Evolutionary conservation across 2,797 vertebrate species (phyloP), one percentile per base, ranked within the genome.

Genomic region (Adelosebastes latens): DNA sequence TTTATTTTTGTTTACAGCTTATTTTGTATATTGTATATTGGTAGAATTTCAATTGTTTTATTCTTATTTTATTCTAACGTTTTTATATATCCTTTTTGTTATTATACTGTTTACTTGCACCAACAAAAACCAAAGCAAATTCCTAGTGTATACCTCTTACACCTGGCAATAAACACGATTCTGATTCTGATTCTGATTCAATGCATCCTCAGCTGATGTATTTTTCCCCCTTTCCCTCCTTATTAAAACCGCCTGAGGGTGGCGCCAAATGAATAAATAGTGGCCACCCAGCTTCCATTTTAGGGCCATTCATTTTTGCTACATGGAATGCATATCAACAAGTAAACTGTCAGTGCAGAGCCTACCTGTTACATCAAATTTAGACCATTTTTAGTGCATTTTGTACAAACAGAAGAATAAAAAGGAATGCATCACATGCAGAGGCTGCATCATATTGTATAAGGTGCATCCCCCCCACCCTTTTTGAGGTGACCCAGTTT

Each of bases 221-320:
- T 39, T 20, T 72, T 52, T 24, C 32, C 68, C 75, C 65, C 79
- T 46, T 46, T 46, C 36, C n/a, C 52, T 31, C 76, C 83, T 86
- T 90, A 92, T 79, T 77, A 61, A 68, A 83, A 84, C 86, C 87
- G 92, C 95, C 96, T 95, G 95, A 94, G 92, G 96, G 92, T 95
- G 96, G 95, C 96, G 96, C 95, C 95, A 96, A 93, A 96, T 94
- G 94, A 94, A 94, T 94, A 94, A 95, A 90, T 65, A 91, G 92
- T 80, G 85, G 84, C 74, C 86, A 46, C 78, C 32, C 80, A 78
- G 88, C 89, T 90, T 88, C 85, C 89, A 85, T 92, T 89, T 90
- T 84, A 87, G 81, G 82, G 81, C 84, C 82, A 82, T 84, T 93
- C 87, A 82, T 91, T 83, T 92, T 92, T 84, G 72, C 81, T 80